Evolutionary conservation across 1,140 invertebrate genomes (phyloP).

Genomic region (Asbolus verrucosus): DNA sequence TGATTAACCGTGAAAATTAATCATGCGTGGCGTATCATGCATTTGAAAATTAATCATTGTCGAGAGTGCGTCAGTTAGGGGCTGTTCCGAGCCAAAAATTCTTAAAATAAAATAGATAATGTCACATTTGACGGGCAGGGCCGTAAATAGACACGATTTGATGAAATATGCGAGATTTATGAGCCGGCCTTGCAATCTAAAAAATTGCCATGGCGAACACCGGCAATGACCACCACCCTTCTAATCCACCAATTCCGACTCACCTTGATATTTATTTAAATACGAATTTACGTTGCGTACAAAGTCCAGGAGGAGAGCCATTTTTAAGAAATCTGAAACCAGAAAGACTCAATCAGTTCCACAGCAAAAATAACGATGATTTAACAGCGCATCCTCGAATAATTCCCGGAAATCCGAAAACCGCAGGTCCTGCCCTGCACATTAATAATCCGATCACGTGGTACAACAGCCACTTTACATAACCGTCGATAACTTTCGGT

Average conservation of each 20-base stretch:
- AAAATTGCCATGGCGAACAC: background rate
- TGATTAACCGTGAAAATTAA: no score
- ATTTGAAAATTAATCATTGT: no score
- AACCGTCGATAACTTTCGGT: constrained; percentile 34
- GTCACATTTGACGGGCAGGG: no score
- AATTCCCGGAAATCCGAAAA: constrained; percentile 26
- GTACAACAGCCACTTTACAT: constrained; percentile 29
- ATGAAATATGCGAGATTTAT: background rate
- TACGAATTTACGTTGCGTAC: constrained; percentile 67
- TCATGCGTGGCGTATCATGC: no score
- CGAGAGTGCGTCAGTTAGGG: no score
- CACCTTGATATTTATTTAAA: constrained; percentile 70
- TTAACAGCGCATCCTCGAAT: background rate
- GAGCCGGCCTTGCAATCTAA: background rate
- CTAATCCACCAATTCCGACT: no score
- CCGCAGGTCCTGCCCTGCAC: constrained; percentile 5
- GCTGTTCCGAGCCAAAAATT: no score
- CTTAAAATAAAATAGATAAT: no score
- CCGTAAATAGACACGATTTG: no score
- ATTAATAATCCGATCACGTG: no score
- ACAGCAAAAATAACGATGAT: background rate
- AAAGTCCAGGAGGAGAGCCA: constrained; percentile 68
- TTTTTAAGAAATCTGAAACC: constrained; percentile 66
- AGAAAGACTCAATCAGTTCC: constrained; percentile 54
- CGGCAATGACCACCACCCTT: constrained; percentile 10